phyloP scores from a whole-genome alignment of 2,797 vertebrate species.

The Coccyzus lansbergi region DNA sequence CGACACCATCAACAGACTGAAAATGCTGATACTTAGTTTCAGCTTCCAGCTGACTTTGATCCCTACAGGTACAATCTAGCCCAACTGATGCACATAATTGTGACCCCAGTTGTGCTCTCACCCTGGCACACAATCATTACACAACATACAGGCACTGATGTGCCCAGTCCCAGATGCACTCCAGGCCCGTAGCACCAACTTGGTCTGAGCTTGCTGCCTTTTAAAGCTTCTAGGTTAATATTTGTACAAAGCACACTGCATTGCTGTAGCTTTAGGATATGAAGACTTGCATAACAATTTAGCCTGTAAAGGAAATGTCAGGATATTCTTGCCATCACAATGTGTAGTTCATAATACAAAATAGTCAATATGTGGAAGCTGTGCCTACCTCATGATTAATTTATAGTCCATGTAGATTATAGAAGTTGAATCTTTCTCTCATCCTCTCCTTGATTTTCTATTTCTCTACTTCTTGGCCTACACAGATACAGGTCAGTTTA shows the following conservation, averaged over 20 bases:
- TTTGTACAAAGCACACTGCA: not conserved
- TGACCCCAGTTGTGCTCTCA: not conserved
- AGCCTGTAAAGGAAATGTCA: not conserved
- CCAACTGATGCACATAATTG: too few relatives aligned
- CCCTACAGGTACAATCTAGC: not conserved
- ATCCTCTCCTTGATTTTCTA: not conserved
- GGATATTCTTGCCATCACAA: not conserved
- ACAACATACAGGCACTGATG: not conserved
- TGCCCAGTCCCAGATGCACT: not conserved
- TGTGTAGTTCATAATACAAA: not conserved
- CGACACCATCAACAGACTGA: not conserved
- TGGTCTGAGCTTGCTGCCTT: not conserved
- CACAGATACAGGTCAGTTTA: not conserved
- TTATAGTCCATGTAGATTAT: not conserved
- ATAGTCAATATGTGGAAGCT: not conserved
- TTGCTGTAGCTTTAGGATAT: accelerated
- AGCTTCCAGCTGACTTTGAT: not conserved
- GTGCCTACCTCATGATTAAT: not conserved
- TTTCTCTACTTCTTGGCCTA: not conserved
- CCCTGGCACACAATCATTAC: not conserved
- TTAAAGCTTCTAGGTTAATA: not conserved
- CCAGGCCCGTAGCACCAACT: not conserved
- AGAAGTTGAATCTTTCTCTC: not conserved
- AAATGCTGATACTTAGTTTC: not conserved
- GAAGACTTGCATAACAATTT: not conserved